Percentiles rank a stretch among this genome's conserved stretches.
phyloP scores from a whole-genome alignment of 2,888 invertebrate genomes.

The Rotaria socialis region DNA sequence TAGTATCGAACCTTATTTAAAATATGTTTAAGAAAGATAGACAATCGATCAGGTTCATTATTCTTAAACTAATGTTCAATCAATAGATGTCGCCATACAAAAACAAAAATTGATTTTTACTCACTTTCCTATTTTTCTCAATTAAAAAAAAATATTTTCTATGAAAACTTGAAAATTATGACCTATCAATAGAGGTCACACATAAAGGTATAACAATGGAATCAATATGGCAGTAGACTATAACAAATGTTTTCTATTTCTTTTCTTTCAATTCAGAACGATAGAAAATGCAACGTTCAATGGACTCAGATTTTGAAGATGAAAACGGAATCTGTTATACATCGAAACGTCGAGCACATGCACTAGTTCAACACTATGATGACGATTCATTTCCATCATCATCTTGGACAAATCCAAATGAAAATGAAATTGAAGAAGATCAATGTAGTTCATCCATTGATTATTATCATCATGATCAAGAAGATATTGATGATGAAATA shows the following conservation, averaged over 20 bases:
- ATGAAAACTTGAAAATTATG: background rate
- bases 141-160: background rate
- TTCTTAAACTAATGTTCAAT: background rate
- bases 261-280: slow-evolving; percentile 12
- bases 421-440: slow-evolving; percentile 1
- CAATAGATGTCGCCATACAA: background rate
- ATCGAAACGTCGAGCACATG: slow-evolving; percentile 3
- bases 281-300: slow-evolving; percentile 10
- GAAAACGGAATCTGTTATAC: slow-evolving; percentile 16
- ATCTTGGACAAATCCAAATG: slow-evolving; percentile 27
- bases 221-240: background rate
- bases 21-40: background rate
- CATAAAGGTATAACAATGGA: slow-evolving; percentile 7
- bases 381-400: slow-evolving; percentile 22
- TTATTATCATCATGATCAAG: background rate
- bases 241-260: background rate
- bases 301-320: slow-evolving; percentile 16
- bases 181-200: background rate
- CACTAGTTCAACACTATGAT: background rate
- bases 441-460: background rate
- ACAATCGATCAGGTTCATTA: background rate
- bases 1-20: background rate
- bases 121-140: background rate
- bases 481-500: slow-evolving; percentile 3
- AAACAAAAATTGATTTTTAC: background rate